phyloP scores from a whole-genome alignment of 2,113 vertebrate species.

The Lates calcarifer region DNA sequence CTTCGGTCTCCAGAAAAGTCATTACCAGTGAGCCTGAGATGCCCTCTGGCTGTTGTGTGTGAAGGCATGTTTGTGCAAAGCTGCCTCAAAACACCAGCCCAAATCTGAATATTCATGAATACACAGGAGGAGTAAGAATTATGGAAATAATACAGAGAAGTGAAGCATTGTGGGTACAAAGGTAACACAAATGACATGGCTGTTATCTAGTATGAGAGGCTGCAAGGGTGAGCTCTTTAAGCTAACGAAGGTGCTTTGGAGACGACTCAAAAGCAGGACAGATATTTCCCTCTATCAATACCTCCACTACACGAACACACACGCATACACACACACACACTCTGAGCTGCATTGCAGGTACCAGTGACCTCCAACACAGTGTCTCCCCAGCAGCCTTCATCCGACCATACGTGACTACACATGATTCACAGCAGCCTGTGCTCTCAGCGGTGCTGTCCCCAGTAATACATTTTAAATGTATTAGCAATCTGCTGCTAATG shows the following conservation, averaged over 20 bases:
- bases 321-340: constrained; percentile 6
- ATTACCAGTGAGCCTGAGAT: constrained; percentile 15
- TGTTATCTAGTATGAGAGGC: constrained; percentile 15
- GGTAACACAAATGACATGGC: constrained; percentile 9
- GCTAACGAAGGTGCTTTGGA: constrained; percentile 2
- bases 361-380: constrained; percentile 63
- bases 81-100: constrained; percentile 23
- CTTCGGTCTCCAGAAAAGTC: constrained; percentile 42
- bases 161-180: constrained; percentile 8
- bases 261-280: background rate
- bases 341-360: constrained; percentile 71
- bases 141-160: constrained; percentile 36
- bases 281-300: constrained; percentile 20
- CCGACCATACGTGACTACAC: background rate
- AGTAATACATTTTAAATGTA: constrained; percentile 3
- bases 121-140: constrained; percentile 38
- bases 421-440: background rate
- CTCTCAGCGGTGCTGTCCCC: background rate
- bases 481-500: constrained; percentile 22
- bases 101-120: constrained; percentile 59
- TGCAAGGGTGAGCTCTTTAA: background rate
- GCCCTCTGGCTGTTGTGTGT: constrained; percentile 27
- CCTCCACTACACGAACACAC: background rate
- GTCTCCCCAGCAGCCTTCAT: constrained; percentile 32
- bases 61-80: constrained; percentile 34